Base-by-base conservation (phyloP, 2,797 vertebrate species). In the Cephalopachus bancanus region DNA sequence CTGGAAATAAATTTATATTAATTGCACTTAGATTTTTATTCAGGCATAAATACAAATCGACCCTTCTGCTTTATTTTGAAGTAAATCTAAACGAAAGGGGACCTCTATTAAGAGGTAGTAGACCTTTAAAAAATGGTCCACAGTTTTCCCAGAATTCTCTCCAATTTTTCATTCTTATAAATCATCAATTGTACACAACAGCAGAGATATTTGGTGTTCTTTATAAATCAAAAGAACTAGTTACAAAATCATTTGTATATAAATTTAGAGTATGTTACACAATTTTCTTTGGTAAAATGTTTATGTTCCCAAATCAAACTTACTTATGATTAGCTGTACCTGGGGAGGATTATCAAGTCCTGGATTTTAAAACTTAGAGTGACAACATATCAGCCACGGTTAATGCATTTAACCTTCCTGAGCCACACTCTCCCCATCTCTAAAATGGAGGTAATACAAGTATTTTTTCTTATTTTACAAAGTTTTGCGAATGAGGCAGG, bases 271-370 rank as follows among this genome's bases (percentile, higher is more conserved):
- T 57, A 10, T 5, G 72, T 83, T 74, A 55, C 17, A 28, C 15
- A 55, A 0, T 71, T 94, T 59, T 96, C 7, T 93, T 93, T 94
- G 10, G 26, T 89, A 83, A 89, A 94, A 89, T 85, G 11, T 87
- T 78, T 75, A 14, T 87, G 57, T 90, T 93, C 6, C n/a, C 89
- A 60, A 79, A 7, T 30, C 78, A 57, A 86, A 80, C 2, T 64
- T 78, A 64, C 17, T 64, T 67, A n/a, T 26, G 26, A 51, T 7
- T 83, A 79, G n/a, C 30, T 69, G 5, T 88, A 65, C 7, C 37
- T 67, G 12, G 51, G 51, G 37, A 62, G 24, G 22, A 74, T 60
- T 88, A 37, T 89, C 24, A 64, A 95, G 59, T 24, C 33, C 8
- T 62, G 24, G 24, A 33, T 75, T 86, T 95, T 91, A 83, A 87